Evolutionary conservation across 1,140 invertebrate species (phyloP).

Genomic region (Hypsibius dujardini): DNA sequence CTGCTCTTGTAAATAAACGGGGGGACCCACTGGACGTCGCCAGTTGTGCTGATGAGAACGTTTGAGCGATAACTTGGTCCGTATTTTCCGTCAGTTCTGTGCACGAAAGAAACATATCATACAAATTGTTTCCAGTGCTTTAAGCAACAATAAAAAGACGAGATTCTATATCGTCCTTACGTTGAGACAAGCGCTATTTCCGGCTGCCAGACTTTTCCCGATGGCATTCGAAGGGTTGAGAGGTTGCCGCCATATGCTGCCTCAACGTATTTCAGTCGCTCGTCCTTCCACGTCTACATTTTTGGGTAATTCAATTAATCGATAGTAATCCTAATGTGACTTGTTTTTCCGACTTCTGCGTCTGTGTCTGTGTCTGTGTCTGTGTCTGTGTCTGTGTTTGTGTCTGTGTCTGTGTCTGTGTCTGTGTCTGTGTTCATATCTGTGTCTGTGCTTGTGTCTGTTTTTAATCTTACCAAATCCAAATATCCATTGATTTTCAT

Average conservation of each 20-base stretch:
- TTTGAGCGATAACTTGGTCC: constrained; percentile 93
- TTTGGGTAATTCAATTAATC: constrained; percentile 9
- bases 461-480: constrained; percentile 49
- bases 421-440: too few relatives aligned
- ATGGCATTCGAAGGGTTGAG: constrained; percentile 74
- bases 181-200: constrained; percentile 99
- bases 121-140: background rate
- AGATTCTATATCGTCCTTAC: constrained; percentile 43
- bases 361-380: too few relatives aligned
- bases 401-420: too few relatives aligned
- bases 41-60: constrained; percentile 78
- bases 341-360: constrained; percentile 10
- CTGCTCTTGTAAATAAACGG: constrained; percentile 97
- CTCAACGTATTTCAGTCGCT: constrained; percentile 92
- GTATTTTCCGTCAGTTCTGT: constrained; percentile 83
- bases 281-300: constrained; percentile 76
- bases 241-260: constrained; percentile 85
- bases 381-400: background rate
- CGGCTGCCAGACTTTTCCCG: constrained; percentile 98
- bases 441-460: too few relatives aligned
- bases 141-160: constrained; percentile 17
- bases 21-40: constrained; percentile 87
- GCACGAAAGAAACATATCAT: constrained; percentile 28
- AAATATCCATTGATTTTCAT: constrained; percentile 98
- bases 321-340: background rate